Evolutionary conservation across 2,797 vertebrate species (phyloP).

Genomic region (Alauda arvensis): DNA sequence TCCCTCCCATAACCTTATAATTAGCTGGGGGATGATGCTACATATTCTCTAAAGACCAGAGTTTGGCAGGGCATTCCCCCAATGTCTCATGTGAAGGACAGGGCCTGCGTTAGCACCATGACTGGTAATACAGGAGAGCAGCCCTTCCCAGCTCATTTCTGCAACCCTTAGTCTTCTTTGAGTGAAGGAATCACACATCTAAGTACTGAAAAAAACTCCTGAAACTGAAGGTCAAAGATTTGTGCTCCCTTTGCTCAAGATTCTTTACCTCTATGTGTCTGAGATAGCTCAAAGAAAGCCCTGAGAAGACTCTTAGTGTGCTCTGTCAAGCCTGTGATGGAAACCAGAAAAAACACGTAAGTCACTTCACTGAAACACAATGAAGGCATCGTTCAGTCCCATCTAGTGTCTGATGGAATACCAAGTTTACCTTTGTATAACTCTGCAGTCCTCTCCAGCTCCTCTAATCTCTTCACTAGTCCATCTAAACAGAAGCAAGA

Average conservation of each 20-base stretch:
- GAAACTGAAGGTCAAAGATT: background rate
- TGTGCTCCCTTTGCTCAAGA: background rate
- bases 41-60: background rate
- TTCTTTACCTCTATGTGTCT: constrained; percentile 91
- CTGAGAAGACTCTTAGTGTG: constrained; percentile 93
- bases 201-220: background rate
- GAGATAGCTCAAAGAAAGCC: constrained; percentile 96
- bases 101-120: background rate
- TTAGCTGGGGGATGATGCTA: background rate
- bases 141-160: background rate
- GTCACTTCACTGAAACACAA: background rate
- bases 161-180: background rate
- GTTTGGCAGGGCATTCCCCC: background rate
- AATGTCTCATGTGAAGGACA: background rate
- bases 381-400: background rate
- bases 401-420: background rate
- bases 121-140: rapidly evolving
- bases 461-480: constrained; percentile 92
- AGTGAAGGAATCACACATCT: background rate
- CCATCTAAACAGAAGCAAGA: constrained; percentile 78
- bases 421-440: constrained; percentile 89
- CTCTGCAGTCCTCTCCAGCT: constrained; percentile 93
- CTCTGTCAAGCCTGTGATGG: constrained; percentile 87
- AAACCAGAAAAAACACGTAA: constrained; percentile 8
- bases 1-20: background rate